phyloP scores from a whole-genome alignment of 2,888 invertebrate genomes.

The Trachelus iudaicus region DNA sequence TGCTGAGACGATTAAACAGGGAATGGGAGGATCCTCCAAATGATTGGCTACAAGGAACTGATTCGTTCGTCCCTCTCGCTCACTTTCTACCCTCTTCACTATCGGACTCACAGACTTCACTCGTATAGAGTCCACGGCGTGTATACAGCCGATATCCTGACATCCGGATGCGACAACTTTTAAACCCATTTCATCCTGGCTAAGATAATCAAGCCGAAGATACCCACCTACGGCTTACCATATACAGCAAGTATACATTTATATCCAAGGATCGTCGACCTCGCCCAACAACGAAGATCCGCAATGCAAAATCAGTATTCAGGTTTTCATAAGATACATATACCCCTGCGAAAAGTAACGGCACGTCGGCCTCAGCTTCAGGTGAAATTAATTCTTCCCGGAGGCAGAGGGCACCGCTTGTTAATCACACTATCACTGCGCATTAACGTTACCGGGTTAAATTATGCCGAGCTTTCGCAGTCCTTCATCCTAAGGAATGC shows the following conservation, averaged over 20 bases:
- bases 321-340: neutral
- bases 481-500: conserved; percentile 5
- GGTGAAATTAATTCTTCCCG: neutral
- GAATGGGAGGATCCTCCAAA: conserved; percentile 57
- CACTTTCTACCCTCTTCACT: neutral
- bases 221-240: neutral
- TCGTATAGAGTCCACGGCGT: neutral
- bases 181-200: neutral
- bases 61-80: conserved; percentile 26
- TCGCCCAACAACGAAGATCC: neutral
- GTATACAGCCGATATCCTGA: neutral
- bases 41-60: conserved; percentile 55
- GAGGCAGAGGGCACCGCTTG: neutral
- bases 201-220: too few relatives aligned
- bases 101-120: neutral
- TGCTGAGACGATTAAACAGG: conserved; percentile 59
- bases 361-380: neutral
- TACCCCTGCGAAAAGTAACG: neutral
- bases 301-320: neutral
- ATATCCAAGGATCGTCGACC: neutral
- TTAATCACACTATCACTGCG: neutral
- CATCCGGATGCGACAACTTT: neutral
- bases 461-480: neutral
- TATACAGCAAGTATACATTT: neutral
- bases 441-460: neutral